A percentile compares a stretch with the other conserved stretches of the same genome.
These are phyloP conservation scores for Vulpes ferrilata DNA, from an alignment of 2,113 vertebrate genomes.

Conservation along the genomic window DNA sequence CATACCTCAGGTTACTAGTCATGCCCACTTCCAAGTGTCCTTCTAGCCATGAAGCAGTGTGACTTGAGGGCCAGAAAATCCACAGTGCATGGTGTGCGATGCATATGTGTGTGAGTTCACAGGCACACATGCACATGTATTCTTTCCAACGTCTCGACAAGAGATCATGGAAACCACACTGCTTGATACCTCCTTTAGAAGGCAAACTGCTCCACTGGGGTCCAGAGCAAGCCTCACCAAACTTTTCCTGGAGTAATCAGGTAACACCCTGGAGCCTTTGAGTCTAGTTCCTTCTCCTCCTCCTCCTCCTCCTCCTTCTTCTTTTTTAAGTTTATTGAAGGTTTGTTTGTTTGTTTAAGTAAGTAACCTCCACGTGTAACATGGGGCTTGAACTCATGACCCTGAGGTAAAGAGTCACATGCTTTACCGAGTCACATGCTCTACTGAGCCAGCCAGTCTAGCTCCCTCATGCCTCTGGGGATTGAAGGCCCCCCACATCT, in stretches of 20 bases:
- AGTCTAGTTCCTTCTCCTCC: background rate
- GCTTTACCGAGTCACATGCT: background rate
- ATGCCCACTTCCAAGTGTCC: background rate
- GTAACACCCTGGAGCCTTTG: background rate
- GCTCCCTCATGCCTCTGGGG: background rate
- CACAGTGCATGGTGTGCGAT: background rate
- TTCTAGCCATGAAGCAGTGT: background rate
- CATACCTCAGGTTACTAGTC: background rate
- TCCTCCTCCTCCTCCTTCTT: background rate
- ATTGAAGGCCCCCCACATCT: background rate
- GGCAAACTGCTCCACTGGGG: background rate
- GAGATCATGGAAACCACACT: background rate
- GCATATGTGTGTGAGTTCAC: background rate
- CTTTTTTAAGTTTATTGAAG: background rate
- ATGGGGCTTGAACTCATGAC: background rate
- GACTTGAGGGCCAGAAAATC: background rate
- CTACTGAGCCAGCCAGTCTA: background rate
- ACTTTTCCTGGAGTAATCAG: background rate
- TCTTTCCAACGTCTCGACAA: background rate
- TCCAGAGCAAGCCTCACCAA: background rate
- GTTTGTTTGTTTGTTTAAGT: background rate
- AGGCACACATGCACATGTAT: fast-evolving
- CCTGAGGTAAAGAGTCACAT: background rate
- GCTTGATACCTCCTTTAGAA: background rate
- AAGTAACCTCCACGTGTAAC: background rate